A percentile compares a stretch with the other conserved stretches of the same genome.
Evolutionary conservation across 2,888 invertebrate species (phyloP).

Genomic region (Trisateles emortualis): DNA sequence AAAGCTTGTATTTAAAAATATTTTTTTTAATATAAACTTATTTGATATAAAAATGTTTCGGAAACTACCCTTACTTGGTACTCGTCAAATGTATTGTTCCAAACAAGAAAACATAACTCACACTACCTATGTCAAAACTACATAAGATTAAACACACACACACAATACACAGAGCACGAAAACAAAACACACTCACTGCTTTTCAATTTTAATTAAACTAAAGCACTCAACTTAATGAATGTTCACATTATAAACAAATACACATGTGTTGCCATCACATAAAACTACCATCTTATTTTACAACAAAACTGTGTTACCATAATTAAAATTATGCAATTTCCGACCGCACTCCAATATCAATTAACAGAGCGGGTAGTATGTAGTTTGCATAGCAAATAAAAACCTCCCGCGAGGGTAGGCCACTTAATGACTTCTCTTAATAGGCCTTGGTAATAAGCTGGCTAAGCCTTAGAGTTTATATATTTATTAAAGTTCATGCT

Average conservation of each 20-base stretch:
- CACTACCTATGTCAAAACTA: not conserved
- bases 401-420: not conserved
- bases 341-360: slow-evolving; percentile 30
- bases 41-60: too few species aligned
- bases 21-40: too few species aligned
- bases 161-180: not conserved
- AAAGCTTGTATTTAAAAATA: too few species aligned
- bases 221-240: not conserved
- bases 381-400: slow-evolving; percentile 10
- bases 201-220: slow-evolving; percentile 1
- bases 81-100: too few species aligned
- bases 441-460: slow-evolving; percentile 14
- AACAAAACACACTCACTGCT: not conserved
- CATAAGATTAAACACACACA: not conserved
- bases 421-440: slow-evolving; percentile 15
- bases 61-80: too few species aligned
- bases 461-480: slow-evolving; percentile 3
- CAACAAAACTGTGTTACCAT: slow-evolving; percentile 15
- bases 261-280: not conserved
- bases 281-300: not conserved
- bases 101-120: too few species aligned
- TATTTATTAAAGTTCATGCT: slow-evolving; percentile 20
- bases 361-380: slow-evolving; percentile 21
- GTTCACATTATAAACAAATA: not conserved
- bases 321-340: slow-evolving; percentile 26